These are phyloP conservation scores for Chaenogobius annularis DNA, from an alignment of 2,113 vertebrate species.

Conservation along the genomic window DNA sequence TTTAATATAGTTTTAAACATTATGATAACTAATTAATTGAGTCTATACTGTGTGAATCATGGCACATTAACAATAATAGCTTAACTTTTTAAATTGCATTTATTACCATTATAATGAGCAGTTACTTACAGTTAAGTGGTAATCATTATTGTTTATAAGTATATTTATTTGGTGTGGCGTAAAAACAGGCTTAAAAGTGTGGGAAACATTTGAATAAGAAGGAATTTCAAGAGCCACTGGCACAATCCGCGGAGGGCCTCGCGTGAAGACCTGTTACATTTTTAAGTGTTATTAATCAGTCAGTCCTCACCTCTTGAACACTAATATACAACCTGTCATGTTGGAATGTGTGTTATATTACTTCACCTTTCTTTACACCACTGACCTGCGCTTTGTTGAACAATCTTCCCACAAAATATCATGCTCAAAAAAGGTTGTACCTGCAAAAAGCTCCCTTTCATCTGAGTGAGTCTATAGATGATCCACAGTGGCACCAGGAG, in stretches of 20 bases:
- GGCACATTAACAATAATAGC: no score
- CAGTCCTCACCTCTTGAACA: constrained; percentile 21
- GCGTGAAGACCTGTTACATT: neutral
- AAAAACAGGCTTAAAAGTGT: neutral
- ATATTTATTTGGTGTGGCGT: no score
- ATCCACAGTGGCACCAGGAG: constrained; percentile 86
- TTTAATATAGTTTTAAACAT: no score
- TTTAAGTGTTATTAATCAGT: constrained; percentile 10
- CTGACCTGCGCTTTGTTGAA: neutral
- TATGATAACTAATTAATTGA: no score
- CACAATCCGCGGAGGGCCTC: neutral
- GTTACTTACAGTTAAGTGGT: no score
- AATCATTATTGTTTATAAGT: no score
- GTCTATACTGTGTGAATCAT: no score
- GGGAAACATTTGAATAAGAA: neutral
- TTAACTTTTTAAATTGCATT: no score
- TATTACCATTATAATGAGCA: no score
- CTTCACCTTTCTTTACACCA: neutral
- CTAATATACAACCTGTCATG: neutral
- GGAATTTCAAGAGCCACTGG: neutral
- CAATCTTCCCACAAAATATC: neutral
- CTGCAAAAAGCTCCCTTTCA: constrained; percentile 64
- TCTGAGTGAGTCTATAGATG: constrained; percentile 64
- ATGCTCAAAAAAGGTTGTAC: constrained; percentile 31
- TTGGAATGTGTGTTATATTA: neutral